Evolutionary conservation across 2,797 vertebrate genomes (phyloP).

Genomic region (Oreochromis mossambicus): DNA sequence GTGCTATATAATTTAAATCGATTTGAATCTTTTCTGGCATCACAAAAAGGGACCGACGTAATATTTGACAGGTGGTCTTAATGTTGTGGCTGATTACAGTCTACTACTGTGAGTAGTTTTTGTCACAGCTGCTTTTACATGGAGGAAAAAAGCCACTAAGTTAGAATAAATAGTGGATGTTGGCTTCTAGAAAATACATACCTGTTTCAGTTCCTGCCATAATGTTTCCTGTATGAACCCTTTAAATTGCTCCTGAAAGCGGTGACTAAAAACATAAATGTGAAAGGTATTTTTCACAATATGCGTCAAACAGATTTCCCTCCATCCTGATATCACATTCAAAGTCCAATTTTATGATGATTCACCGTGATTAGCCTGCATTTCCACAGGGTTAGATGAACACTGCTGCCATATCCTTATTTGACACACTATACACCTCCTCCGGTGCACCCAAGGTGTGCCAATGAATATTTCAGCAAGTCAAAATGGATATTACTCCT

Average conservation of each 20-base stretch:
- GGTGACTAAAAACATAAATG: background rate
- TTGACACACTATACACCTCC: constrained; percentile 55
- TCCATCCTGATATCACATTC: background rate
- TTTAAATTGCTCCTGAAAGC: background rate
- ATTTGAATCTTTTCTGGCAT: background rate
- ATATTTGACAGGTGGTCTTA: background rate
- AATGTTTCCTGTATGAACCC: background rate
- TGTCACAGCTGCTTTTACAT: background rate
- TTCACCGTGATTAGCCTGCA: constrained; percentile 23
- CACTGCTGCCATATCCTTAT: constrained; percentile 37
- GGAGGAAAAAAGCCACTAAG: background rate
- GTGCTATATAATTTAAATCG: background rate
- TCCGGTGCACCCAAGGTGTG: constrained; percentile 42
- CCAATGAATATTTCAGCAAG: constrained; percentile 76
- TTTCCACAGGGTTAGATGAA: constrained; percentile 31
- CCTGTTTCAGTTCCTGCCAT: background rate
- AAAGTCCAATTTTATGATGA: background rate
- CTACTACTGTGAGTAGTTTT: background rate
- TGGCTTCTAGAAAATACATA: background rate
- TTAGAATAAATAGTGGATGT: background rate
- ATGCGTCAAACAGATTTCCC: background rate
- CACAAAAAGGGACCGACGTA: background rate
- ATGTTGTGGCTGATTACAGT: background rate
- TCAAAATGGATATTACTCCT: constrained; percentile 70
- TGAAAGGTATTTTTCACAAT: background rate